These are phyloP conservation scores for Notoglanidium macrostoma DNA, from an alignment of 2,797 vertebrate species.

Conservation along the genomic window DNA sequence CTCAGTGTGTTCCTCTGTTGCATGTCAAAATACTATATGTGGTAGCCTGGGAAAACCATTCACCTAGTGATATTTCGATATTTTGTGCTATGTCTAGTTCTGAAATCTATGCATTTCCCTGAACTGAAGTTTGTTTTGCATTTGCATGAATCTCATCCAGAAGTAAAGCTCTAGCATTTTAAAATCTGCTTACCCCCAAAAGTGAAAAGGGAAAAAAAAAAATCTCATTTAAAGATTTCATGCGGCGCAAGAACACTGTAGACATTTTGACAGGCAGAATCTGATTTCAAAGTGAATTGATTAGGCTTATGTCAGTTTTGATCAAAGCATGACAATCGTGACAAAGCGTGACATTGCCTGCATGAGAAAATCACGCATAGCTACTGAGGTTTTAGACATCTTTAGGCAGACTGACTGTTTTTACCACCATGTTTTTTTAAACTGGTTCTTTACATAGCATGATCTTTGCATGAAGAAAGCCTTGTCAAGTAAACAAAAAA, in stretches of 20 bases:
- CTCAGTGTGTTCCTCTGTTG: background rate
- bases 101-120: background rate
- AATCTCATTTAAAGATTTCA: background rate
- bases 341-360: background rate
- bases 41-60: background rate
- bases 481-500: background rate
- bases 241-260: background rate
- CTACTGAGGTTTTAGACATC: background rate
- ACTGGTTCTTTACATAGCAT: background rate
- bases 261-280: slow-evolving; percentile 5
- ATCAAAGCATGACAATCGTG: background rate
- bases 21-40: background rate
- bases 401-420: background rate
- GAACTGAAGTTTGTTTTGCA: background rate
- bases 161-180: background rate
- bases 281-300: background rate
- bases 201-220: background rate
- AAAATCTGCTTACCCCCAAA: background rate
- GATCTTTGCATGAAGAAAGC: background rate
- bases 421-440: background rate
- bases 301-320: slow-evolving; percentile 2
- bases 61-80: background rate
- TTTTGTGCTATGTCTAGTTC: background rate
- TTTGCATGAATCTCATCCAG: background rate
- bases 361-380: background rate